Base-by-base conservation (phyloP, 2,113 vertebrate genomes). In the Nymphicus hollandicus region DNA sequence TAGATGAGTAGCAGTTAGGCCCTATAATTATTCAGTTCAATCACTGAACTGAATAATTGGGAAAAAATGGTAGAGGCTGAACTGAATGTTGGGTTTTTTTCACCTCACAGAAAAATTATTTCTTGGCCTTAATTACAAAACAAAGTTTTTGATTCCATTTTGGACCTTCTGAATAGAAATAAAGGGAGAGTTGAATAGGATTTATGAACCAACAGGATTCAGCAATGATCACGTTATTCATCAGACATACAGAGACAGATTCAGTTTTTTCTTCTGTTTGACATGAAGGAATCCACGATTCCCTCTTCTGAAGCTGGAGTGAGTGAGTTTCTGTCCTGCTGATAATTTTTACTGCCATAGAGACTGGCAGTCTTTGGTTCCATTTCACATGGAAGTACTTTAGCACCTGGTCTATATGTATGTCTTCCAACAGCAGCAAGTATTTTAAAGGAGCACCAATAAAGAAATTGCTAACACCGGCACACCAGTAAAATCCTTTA, bases 1-100 rank as follows among this genome's bases (percentile, higher is more conserved):
- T 93, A 94, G 81, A 94, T 91, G 91, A 93, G 33, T 70, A 95
- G 56, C 52, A 68, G 31, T 87, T 89, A 93, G 88, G 49, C 81
- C 63, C 41, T 85, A 28, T 70, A 89, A 82, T 89, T 96, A 86
- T 70, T 96, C 58, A 49, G 53, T 89, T 94, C 81, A 82, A 14
- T 72, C 58, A 80, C 23, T 94, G 87, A 96, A 58, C 52, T 83
- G 88, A 88, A 78, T 90, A 96, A 88, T 13, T 93, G 76, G 25
- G 46, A 14, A 3, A 22, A 96, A 94, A 90, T 74, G 53, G 15
- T 43, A 78, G 76, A 60, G 46, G 27, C 46, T 91, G n/a, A 95
- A 65, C n/a, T 55, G 13, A 65, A 65, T 24, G 61, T 12, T 12
- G 0, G 0, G 23, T 20, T 61, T 70, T 73, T 44, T 13, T 22